Base-by-base conservation (phyloP, 2,113 vertebrate species). In the Shinisaurus crocodilurus region DNA sequence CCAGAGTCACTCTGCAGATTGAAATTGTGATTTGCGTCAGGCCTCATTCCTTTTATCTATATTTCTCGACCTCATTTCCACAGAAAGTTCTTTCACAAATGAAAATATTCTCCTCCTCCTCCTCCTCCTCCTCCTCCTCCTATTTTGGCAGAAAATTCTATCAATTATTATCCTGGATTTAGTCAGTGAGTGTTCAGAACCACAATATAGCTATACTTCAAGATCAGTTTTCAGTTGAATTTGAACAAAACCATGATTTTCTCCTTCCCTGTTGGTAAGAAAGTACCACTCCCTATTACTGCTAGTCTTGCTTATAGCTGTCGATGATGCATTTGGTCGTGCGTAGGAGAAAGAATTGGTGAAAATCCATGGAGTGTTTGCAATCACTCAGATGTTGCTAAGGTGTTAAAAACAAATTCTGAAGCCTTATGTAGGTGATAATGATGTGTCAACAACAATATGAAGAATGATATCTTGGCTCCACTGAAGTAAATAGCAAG, bases 361-460 rank as follows among this genome's bases (percentile, higher is more conserved):
- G 88, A 54, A 82, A 75, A 82, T 82, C 72, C 40, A 77, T 57
- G 6, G 43, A 90, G 86, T 67, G 83, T 90, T 93, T 45, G 74
- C 54, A 9, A 88, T n/a, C 20, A 40, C 43, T 80, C 79, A 27
- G 54, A 50, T 82, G 91, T 69, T 60, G 48, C 75, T 54, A 27
- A 80, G 87, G 69, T 40, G 86, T 37, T 40, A 32, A 89, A 90
- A 89, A 67, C 37, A 8, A 48, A 69, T 65, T 63, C 20, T 88
- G 70, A 50, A 88, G 63, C 45, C 34, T 13, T 74, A 25, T 50
- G 23, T 65, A 87, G 67, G 45, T 76, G 69, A 87, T 76, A 87
- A 87, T 69, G 60, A 88, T 90, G 34, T 76, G 74, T 45, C 63
- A 81, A 82, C 0, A 0, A 29, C 0, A 0, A 8, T 77, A 91